phyloP scores from a whole-genome alignment of 2,113 vertebrate species.

The Fregetta grallaria region DNA sequence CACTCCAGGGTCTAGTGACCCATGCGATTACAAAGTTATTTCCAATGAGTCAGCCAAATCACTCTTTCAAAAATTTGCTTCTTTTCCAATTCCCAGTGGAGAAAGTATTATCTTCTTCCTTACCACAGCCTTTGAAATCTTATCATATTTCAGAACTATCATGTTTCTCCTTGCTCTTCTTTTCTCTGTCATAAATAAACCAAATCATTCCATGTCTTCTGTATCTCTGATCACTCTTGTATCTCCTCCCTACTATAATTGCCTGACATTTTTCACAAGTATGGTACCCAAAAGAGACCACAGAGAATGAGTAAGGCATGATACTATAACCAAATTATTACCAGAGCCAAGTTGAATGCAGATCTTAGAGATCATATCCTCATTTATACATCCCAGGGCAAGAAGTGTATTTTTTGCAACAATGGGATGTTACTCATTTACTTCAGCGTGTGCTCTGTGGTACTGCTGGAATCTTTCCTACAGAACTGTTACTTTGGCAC shows the following conservation, averaged over 20 bases:
- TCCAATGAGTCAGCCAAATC: not conserved
- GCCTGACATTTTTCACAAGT: not conserved
- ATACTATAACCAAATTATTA: not conserved
- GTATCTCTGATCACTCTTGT: not conserved
- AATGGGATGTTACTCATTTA: not conserved
- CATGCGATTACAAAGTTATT: fast-evolving
- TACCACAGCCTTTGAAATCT: not conserved
- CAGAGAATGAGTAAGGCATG: not conserved
- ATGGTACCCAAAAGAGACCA: not conserved
- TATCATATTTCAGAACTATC: not conserved
- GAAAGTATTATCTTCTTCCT: not conserved
- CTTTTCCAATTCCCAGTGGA: not conserved
- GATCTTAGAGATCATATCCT: not conserved
- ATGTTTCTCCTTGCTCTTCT: not conserved
- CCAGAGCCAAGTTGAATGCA: not conserved
- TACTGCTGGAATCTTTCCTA: not conserved
- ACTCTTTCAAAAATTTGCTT: not conserved
- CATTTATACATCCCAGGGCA: not conserved
- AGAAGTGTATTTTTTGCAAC: not conserved
- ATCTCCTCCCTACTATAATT: not conserved
- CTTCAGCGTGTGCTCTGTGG: not conserved
- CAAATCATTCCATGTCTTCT: not conserved
- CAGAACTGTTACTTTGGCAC: not conserved
- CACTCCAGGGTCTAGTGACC: not conserved
- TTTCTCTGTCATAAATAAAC: not conserved